Conservation (phyloP, 2,888 invertebrate genomes). For the Acleris cristana region DNA sequence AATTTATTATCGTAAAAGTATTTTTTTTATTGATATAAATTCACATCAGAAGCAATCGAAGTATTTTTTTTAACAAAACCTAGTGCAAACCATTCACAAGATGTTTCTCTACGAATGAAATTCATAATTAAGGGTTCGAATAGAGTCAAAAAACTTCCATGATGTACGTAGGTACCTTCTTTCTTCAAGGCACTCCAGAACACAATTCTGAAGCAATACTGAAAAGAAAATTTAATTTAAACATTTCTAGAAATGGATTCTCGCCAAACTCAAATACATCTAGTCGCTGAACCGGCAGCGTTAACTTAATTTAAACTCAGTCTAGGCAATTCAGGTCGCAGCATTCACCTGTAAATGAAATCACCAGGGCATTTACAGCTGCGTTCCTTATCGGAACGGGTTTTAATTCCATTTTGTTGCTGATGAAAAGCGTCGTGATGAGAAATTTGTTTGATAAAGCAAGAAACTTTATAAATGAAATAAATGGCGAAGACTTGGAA, state of each 20-base stretch:
- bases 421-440: not conserved
- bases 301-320: slow-evolving; percentile 59
- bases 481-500: no score
- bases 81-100: no score
- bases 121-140: no score
- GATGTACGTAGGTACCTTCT: no score
- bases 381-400: slow-evolving; percentile 7
- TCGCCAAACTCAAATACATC: slow-evolving; percentile 52
- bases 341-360: slow-evolving; percentile 57
- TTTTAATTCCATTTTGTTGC: slow-evolving; percentile 2
- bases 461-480: no score
- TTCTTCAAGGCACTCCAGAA: not conserved
- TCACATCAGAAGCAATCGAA: no score
- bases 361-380: slow-evolving; percentile 28
- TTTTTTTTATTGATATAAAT: no score
- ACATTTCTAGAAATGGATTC: slow-evolving; percentile 43
- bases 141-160: no score
- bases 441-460: not conserved
- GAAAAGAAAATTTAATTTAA: slow-evolving; percentile 35
- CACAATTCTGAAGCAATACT: slow-evolving; percentile 22
- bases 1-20: not conserved
- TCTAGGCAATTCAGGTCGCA: slow-evolving; percentile 58
- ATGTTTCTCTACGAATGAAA: no score
- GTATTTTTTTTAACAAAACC: no score
- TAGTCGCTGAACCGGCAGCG: slow-evolving; percentile 49